phyloP scores from a whole-genome alignment of 2,888 invertebrate species.

The Troglohyphantes excavatus region DNA sequence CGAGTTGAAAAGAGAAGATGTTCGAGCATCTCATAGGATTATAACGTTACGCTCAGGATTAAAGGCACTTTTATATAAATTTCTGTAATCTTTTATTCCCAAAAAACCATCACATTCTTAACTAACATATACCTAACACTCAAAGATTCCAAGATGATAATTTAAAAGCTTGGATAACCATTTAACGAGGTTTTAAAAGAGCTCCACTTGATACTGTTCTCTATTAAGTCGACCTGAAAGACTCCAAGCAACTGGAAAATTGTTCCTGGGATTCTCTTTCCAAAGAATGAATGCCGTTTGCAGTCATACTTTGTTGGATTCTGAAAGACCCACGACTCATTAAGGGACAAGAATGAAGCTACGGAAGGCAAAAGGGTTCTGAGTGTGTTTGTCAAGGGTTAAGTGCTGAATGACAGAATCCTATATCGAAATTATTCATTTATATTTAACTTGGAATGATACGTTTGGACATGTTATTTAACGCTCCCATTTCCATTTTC shows the following conservation, averaged over 20 bases:
- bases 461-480: too few relatives aligned
- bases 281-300: neutral
- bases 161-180: neutral
- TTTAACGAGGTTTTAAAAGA: slow-evolving; percentile 1
- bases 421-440: neutral
- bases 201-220: neutral
- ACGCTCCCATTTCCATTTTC: too few relatives aligned
- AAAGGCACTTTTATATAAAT: too few relatives aligned
- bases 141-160: neutral
- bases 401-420: neutral
- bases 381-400: slow-evolving; percentile 7
- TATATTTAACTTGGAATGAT: too few relatives aligned
- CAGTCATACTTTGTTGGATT: slow-evolving; percentile 15
- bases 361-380: neutral
- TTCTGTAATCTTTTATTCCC: too few relatives aligned
- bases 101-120: too few relatives aligned
- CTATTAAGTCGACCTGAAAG: slow-evolving; percentile 12
- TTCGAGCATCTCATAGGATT: too few relatives aligned
- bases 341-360: neutral
- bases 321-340: neutral
- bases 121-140: too few relatives aligned
- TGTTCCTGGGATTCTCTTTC: neutral
- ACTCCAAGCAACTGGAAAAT: slow-evolving; percentile 3
- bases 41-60: too few relatives aligned
- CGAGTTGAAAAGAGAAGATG: too few relatives aligned